Conservation (phyloP, 2,888 invertebrate species). For the Morpho helenor region DNA sequence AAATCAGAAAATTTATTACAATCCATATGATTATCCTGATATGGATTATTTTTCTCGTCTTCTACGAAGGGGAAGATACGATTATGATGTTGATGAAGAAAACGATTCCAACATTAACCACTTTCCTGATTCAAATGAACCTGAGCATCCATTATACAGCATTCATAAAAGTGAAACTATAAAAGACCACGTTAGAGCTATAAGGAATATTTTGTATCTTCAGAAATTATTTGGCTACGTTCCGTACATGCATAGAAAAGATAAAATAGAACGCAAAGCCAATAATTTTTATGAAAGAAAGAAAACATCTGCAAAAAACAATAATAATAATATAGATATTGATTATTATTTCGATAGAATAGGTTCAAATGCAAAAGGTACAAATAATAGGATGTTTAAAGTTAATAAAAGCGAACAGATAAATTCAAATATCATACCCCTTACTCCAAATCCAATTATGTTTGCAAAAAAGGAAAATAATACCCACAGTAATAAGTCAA, state of each 20-base stretch:
- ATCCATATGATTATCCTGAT: conserved; percentile 41
- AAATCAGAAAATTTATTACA: conserved; percentile 26
- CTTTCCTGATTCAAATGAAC: conserved; percentile 21
- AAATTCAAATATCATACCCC: conserved; percentile 1
- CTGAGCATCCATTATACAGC: conserved; percentile 27
- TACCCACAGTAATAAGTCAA: conserved; percentile 2
- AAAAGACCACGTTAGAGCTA: conserved; percentile 36
- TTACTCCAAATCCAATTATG: conserved; percentile 1
- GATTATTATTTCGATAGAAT: conserved; percentile 39
- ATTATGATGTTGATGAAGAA: background rate
- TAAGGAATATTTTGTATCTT: conserved; percentile 35
- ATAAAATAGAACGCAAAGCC: background rate
- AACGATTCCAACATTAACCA: background rate
- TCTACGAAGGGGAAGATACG: conserved; percentile 2
- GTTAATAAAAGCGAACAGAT: conserved; percentile 15
- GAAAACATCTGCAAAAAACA: background rate
- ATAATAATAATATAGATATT: conserved; percentile 26
- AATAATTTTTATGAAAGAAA: background rate
- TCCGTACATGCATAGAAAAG: background rate
- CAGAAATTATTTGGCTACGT: conserved; percentile 31
- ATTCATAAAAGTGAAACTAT: conserved; percentile 25
- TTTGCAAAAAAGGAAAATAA: background rate
- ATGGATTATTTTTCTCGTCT: conserved; percentile 35
- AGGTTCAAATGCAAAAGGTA: background rate
- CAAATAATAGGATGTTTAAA: background rate